phyloP scores from a whole-genome alignment of 2,113 vertebrate species.

The Zosterops lateralis region DNA sequence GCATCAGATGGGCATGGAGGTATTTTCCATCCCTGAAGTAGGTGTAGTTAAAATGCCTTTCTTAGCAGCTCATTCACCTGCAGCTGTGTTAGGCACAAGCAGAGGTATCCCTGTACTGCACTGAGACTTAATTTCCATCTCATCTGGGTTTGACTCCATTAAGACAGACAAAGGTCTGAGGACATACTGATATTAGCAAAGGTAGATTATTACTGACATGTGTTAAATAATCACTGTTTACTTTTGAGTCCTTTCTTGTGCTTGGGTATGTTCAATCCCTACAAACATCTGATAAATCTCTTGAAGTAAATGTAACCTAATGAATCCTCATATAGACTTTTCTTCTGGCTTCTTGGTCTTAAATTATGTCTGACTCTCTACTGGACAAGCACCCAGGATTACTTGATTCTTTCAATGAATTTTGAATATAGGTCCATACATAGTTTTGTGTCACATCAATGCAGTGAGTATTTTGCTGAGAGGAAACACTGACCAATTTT shows the following conservation, averaged over 20 bases:
- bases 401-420: background rate
- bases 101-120: background rate
- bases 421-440: background rate
- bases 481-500: background rate
- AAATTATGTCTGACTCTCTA: background rate
- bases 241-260: background rate
- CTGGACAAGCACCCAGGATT: background rate
- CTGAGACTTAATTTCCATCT: background rate
- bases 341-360: background rate
- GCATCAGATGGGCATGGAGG: background rate
- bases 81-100: background rate
- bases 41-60: background rate
- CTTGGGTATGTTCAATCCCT: background rate
- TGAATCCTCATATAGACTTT: background rate
- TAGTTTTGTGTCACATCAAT: background rate
- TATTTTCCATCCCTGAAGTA: background rate
- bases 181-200: background rate
- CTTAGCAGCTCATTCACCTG: background rate
- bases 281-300: background rate
- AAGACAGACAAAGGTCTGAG: background rate
- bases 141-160: background rate
- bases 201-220: background rate
- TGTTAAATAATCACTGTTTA: background rate
- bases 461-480: background rate
- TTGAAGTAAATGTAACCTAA: background rate